A percentile compares a stretch with the other conserved stretches of the same genome.
These are phyloP conservation scores for Nasonia oneida DNA, from an alignment of 2,888 invertebrate genomes.

Conservation along the genomic window DNA sequence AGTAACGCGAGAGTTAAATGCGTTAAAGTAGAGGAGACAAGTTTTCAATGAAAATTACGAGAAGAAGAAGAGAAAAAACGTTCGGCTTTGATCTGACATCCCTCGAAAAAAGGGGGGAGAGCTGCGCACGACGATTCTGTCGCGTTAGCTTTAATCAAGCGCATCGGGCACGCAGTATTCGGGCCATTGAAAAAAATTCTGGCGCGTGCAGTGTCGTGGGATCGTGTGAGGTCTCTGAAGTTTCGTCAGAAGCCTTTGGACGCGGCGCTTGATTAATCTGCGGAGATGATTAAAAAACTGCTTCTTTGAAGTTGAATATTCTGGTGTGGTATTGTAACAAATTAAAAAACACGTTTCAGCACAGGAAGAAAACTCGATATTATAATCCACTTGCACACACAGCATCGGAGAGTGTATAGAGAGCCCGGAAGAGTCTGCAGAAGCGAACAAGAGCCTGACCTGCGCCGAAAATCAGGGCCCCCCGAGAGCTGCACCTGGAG, in stretches of 20 bases:
- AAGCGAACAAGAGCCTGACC: neutral
- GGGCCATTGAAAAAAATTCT: constrained; percentile 25
- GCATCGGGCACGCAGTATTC: constrained; percentile 26
- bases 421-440: neutral
- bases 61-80: neutral
- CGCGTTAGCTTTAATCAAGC: constrained; percentile 51
- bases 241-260: neutral
- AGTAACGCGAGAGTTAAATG: too few species aligned
- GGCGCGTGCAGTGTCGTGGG: neutral
- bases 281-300: neutral
- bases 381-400: neutral
- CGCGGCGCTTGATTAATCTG: neutral
- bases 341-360: neutral
- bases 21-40: too few species aligned
- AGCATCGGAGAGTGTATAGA: neutral
- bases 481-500: neutral
- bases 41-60: neutral
- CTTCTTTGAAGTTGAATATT: too few species aligned
- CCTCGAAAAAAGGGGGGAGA: neutral
- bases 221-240: neutral
- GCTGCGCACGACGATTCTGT: constrained; percentile 1
- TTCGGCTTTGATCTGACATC: neutral
- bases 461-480: neutral
- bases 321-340: too few species aligned
- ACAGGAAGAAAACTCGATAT: neutral